These are phyloP conservation scores for Chloromyia formosa DNA, from an alignment of 2,888 invertebrate species.

Conservation along the genomic window DNA sequence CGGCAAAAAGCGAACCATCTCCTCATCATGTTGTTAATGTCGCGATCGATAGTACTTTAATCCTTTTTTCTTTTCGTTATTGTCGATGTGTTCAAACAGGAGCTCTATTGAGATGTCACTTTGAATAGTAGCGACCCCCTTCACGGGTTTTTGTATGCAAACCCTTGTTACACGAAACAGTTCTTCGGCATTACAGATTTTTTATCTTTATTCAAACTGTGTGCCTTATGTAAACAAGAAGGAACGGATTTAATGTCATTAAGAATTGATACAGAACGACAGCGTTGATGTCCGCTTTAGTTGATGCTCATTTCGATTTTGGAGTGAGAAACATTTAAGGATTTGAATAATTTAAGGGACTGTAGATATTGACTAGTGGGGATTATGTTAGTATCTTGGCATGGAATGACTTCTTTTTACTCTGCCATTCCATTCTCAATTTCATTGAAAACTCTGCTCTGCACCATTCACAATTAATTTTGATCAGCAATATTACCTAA, in stretches of 20 bases:
- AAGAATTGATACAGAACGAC: constrained; percentile 23
- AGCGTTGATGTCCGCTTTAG: neutral
- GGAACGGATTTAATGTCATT: constrained; percentile 38
- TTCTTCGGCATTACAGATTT: constrained; percentile 22
- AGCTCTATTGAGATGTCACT: constrained; percentile 45
- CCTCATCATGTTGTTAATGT: constrained; percentile 23
- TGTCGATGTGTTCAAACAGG: constrained; percentile 1
- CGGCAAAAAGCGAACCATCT: neutral
- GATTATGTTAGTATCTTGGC: neutral
- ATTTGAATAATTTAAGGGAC: too few relatives aligned
- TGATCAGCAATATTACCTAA: too few relatives aligned
- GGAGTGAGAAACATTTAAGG: neutral
- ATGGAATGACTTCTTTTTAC: too few relatives aligned
- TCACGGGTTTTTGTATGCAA: constrained; percentile 27
- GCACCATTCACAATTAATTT: too few relatives aligned
- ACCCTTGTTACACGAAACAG: constrained; percentile 30
- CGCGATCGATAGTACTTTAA: constrained; percentile 42
- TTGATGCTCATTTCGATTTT: constrained; percentile 32
- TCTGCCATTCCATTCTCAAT: too few relatives aligned
- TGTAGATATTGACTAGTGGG: too few relatives aligned
- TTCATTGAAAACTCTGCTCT: too few relatives aligned
- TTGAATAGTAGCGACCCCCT: constrained; percentile 43
- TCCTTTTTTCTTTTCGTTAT: constrained; percentile 31
- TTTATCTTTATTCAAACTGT: constrained; percentile 19
- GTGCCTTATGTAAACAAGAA: constrained; percentile 39